A percentile compares a stretch with the other conserved stretches of the same genome.
Conservation (phyloP, 1,140 invertebrate genomes). For the Cryptotermes secundus region DNA sequence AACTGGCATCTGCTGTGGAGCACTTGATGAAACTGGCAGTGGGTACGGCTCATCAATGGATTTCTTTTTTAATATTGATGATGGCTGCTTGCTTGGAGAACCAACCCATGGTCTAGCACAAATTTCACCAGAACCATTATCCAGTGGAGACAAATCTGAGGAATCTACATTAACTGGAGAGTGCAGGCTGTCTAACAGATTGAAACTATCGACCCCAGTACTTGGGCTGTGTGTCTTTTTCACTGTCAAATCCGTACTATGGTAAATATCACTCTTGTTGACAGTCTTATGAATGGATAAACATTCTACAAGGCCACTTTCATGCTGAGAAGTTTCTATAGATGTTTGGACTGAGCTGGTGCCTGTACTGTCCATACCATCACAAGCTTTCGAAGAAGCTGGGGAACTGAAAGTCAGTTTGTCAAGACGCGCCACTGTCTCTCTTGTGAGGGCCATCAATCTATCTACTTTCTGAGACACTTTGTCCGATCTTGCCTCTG, state of each 20-base stretch:
- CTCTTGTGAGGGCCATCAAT: slow-evolving; percentile 63
- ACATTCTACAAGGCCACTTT: slow-evolving; percentile 5
- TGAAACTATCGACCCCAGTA: background rate
- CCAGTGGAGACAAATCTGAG: background rate
- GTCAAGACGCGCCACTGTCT: slow-evolving; percentile 66
- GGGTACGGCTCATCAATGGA: slow-evolving; percentile 42
- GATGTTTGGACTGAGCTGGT: background rate
- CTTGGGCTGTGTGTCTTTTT: background rate
- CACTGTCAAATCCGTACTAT: background rate
- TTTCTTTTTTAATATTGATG: slow-evolving; percentile 42
- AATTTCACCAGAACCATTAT: background rate
- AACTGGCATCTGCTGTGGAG: slow-evolving; percentile 55
- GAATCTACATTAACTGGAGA: background rate
- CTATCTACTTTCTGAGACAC: slow-evolving; percentile 62
- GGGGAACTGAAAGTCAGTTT: slow-evolving; percentile 55
- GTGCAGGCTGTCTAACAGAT: background rate
- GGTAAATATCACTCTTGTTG: background rate
- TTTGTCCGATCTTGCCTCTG: slow-evolving; percentile 44
- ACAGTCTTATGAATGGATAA: background rate
- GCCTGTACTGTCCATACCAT: background rate
- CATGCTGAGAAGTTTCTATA: background rate
- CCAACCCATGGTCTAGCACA: background rate
- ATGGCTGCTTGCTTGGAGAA: slow-evolving; percentile 21
- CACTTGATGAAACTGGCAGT: background rate
- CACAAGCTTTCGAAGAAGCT: background rate